Percentiles rank a stretch among this genome's conserved stretches.
These are phyloP conservation scores for Nymphicus hollandicus DNA, from an alignment of 2,113 vertebrate genomes.

Conservation along the genomic window DNA sequence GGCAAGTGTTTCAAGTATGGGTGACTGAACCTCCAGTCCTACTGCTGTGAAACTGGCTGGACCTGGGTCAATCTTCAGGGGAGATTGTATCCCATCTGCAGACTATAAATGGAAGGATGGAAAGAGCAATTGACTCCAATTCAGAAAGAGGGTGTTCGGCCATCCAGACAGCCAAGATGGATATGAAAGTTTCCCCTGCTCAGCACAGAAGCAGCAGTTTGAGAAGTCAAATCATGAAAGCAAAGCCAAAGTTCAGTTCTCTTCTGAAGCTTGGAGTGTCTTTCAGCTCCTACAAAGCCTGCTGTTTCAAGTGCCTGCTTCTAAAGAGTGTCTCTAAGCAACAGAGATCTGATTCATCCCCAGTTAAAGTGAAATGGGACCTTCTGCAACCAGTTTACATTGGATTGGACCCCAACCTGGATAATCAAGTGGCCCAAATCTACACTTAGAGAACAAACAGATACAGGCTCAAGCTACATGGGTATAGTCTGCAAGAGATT, in stretches of 20 bases:
- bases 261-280: not conserved
- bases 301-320: not conserved
- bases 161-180: not conserved
- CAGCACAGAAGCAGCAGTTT: not conserved
- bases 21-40: not conserved
- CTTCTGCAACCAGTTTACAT: not conserved
- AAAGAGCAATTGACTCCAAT: not conserved
- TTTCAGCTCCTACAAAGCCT: not conserved
- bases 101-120: not conserved
- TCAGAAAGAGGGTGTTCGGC: not conserved
- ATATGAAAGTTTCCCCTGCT: not conserved
- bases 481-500: not conserved
- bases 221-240: not conserved
- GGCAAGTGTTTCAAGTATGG: not conserved
- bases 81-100: not conserved
- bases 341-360: not conserved
- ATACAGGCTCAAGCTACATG: not conserved
- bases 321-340: not conserved
- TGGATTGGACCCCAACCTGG: not conserved
- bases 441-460: not conserved
- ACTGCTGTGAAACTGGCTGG: not conserved
- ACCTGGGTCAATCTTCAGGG: not conserved
- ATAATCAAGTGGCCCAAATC: not conserved
- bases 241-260: not conserved
- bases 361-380: not conserved